Percentiles rank a stretch among this genome's conserved stretches.
These are phyloP conservation scores for Loriculus beryllinus DNA, from an alignment of 2,797 vertebrate genomes.

Conservation along the genomic window DNA sequence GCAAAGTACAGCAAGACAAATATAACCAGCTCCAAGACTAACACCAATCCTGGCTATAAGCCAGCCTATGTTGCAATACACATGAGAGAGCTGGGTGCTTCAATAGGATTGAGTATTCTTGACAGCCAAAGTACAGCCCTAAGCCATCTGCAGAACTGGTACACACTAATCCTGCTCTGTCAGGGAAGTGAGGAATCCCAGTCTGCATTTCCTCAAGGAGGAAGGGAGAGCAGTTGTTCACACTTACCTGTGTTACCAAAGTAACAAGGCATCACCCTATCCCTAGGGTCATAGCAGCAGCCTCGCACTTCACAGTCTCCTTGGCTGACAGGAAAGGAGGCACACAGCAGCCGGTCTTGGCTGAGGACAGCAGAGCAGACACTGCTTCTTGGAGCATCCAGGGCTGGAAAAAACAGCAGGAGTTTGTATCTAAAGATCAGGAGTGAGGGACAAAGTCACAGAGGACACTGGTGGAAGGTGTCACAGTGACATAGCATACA, in stretches of 20 bases:
- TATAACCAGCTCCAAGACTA: neutral
- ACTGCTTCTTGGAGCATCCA: neutral
- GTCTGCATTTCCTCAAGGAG: neutral
- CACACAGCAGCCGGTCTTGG: constrained; percentile 31
- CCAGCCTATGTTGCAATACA: neutral
- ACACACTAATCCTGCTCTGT: neutral
- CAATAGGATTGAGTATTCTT: neutral
- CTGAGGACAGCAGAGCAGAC: constrained; percentile 13
- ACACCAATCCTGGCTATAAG: neutral
- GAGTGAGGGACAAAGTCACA: neutral
- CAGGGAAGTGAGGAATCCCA: neutral
- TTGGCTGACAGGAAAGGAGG: neutral
- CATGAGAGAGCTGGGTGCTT: neutral
- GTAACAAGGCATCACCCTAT: constrained; percentile 55
- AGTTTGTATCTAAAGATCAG: neutral
- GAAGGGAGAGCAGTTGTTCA: neutral
- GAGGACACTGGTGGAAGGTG: neutral
- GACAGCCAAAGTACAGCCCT: neutral
- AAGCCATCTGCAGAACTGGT: neutral
- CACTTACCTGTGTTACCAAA: constrained; percentile 67
- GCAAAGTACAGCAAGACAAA: neutral
- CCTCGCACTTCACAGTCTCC: constrained; percentile 28
- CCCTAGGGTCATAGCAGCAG: constrained; percentile 54
- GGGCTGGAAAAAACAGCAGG: neutral
- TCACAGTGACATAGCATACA: neutral